Percentiles rank a stretch among this genome's conserved stretches.
Conservation (phyloP, 2,797 vertebrate genomes). For the Hippopotamyrus pictus region DNA sequence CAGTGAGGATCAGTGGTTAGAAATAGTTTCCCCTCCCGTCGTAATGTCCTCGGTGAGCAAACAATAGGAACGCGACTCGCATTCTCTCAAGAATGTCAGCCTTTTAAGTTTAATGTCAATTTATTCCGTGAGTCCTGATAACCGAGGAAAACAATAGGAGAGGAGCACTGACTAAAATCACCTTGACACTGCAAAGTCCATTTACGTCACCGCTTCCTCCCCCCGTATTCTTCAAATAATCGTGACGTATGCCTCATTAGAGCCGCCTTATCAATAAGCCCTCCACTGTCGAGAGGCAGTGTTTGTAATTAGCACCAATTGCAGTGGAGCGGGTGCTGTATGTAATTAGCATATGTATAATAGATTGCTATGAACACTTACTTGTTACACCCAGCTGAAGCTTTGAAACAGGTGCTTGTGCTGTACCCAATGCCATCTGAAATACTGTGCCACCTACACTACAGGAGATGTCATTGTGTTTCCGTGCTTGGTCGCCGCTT, state of each 20-base stretch:
- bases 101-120: conserved; percentile 19
- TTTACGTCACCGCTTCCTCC: not conserved
- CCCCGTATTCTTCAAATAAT: not conserved
- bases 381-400: not conserved
- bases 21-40: not conserved
- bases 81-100: conserved; percentile 6
- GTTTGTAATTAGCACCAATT: not conserved
- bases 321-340: not conserved
- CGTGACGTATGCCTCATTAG: not conserved
- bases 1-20: not conserved
- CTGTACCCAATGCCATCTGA: not conserved
- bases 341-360: conserved; percentile 16
- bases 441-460: not conserved
- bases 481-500: not conserved
- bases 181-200: not conserved
- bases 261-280: not conserved
- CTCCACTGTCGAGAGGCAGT: not conserved
- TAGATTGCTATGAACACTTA: not conserved
- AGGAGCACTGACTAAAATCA: not conserved
- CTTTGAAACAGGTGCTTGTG: not conserved
- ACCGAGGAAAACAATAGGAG: not conserved
- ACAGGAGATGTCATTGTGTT: not conserved
- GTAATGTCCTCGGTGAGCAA: not conserved
- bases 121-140: conserved; percentile 8
- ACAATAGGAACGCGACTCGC: not conserved